phyloP scores from a whole-genome alignment of 2,888 invertebrate genomes.

The Netelia melanura region DNA sequence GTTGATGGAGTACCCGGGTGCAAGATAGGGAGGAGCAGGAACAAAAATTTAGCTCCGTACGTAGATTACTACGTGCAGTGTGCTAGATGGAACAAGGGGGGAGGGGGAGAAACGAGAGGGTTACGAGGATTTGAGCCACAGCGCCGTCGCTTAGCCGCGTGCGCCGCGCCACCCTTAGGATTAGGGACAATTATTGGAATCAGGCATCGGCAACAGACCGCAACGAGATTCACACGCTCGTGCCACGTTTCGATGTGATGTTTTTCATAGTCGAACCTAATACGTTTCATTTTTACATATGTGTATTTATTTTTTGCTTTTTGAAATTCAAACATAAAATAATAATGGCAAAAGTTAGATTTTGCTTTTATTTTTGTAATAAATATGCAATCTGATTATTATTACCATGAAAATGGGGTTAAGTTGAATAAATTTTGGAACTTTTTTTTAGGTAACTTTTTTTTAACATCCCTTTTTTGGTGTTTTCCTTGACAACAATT shows the following conservation, averaged over 20 bases:
- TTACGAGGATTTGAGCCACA: conserved; percentile 72
- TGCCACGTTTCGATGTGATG: conserved; percentile 19
- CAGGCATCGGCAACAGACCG: conserved; percentile 75
- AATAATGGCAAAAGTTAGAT: neutral
- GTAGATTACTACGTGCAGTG: conserved; percentile 29
- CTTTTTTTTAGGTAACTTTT: too few species aligned
- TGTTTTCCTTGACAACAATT: too few species aligned
- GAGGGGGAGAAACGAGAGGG: conserved; percentile 70
- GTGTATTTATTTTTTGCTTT: conserved; percentile 5
- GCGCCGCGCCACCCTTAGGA: conserved; percentile 78
- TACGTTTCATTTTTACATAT: neutral
- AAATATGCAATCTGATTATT: neutral
- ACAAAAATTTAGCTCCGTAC: conserved; percentile 48
- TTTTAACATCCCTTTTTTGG: too few species aligned
- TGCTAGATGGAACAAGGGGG: conserved; percentile 49
- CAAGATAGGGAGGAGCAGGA: conserved; percentile 36
- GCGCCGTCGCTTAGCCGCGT: conserved; percentile 76
- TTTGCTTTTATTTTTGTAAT: neutral
- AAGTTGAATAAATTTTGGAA: too few species aligned
- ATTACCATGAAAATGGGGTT: neutral
- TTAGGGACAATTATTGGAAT: conserved; percentile 83
- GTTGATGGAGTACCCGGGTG: conserved; percentile 69
- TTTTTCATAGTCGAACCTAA: conserved; percentile 22
- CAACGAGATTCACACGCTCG: conserved; percentile 81
- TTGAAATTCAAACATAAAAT: neutral